Conservation (phyloP, 1,140 invertebrate species). For the Drosophila parabipectinata region DNA sequence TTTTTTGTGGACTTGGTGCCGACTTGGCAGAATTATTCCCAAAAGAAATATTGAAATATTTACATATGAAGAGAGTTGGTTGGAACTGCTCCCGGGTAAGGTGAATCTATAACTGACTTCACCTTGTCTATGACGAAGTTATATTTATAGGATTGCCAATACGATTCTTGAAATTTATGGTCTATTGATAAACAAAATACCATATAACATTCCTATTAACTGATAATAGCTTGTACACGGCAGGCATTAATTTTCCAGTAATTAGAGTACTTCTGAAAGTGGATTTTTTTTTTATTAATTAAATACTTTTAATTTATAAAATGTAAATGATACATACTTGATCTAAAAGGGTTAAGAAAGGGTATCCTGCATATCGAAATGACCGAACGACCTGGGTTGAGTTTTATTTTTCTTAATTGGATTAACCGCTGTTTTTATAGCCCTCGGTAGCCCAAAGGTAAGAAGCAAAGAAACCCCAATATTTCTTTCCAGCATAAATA, state of each 20-base stretch:
- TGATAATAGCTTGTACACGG: background rate
- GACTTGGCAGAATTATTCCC: background rate
- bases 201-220: background rate
- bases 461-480: constrained; percentile 62
- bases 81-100: constrained; percentile 18
- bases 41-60: too few relatives aligned
- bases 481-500: constrained; percentile 57
- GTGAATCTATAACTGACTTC: background rate
- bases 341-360: constrained; percentile 6
- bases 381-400: background rate
- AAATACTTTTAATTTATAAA: too few relatives aligned
- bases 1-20: background rate
- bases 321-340: too few relatives aligned
- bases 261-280: background rate
- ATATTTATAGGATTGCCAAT: constrained; percentile 3
- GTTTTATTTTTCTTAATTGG: constrained; percentile 75
- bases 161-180: background rate
- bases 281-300: too few relatives aligned
- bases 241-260: background rate
- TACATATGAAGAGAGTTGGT: background rate
- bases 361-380: constrained; percentile 37
- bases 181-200: constrained; percentile 4
- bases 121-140: background rate
- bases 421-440: constrained; percentile 72
- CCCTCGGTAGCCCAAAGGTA: constrained; percentile 42